Base-by-base conservation (phyloP, 2,888 invertebrate species). In the Drosophila peninsularis region DNA sequence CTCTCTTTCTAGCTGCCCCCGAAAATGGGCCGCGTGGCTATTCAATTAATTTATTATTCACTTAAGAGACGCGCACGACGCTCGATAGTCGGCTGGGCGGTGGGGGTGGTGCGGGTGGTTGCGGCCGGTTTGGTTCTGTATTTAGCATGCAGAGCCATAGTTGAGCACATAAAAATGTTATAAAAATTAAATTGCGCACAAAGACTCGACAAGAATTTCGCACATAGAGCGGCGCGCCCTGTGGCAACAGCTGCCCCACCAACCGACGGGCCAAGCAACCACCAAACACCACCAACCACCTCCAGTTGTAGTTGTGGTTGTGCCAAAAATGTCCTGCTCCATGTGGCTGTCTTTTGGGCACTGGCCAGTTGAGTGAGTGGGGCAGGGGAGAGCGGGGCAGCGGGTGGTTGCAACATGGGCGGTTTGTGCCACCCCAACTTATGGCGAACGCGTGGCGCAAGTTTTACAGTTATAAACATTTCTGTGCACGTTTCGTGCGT, bases 1-100 rank as follows among this genome's bases (percentile, higher is more conserved):
- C 14, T 14, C 34, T 14, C 10, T 9, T 24, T 41, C 41, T 11
- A 10, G 24, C 21, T 44, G 42, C 30, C 27, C 47, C 61, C 66
- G 57, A 62, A 75, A 78, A 75, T 79, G 75, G 60, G 83, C 80
- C 88, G 87, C 82, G 54, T 82, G 86, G 74, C 89, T 55, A 85
- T 85, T 89, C 89, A 85, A 85, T 85, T 85, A 85, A 85, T 85
- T 85, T 85, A 85, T 89, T 89, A 85, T 85, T 85, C 85, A 85
- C 85, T 85, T 85, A 89, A 88, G 80, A 87, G 62, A 71, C 75
- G 66, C 76, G 54, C 32, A n/a, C 14, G 14, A 47, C 45, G 45
- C 27, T 47, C 30, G 21, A 11, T 5, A n/a, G 17, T n/a, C 21
- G 17, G 14, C 1, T n/a, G 14, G 27, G 21, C 2, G 42, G 7